Evolutionary conservation across 2,113 vertebrate genomes (phyloP).

Genomic region (Mustela nigripes): DNA sequence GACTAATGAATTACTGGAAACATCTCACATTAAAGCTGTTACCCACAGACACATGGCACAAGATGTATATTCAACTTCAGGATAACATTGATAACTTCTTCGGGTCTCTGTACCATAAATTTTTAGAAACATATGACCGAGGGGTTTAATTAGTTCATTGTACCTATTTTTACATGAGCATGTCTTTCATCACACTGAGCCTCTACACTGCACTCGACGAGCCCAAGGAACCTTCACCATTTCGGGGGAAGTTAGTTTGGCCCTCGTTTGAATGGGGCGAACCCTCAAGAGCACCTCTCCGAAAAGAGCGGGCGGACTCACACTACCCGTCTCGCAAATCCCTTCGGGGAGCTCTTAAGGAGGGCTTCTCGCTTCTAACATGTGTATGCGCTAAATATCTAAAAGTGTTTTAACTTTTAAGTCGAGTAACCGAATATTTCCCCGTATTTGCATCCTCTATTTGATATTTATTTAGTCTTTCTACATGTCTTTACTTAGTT

Average conservation of each 20-base stretch:
- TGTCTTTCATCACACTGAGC: constrained; percentile 86
- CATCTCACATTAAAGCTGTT: constrained; percentile 65
- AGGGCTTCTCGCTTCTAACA: not conserved
- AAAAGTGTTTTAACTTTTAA: constrained; percentile 78
- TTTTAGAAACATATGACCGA: constrained; percentile 85
- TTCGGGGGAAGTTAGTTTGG: constrained; percentile 81
- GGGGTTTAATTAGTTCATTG: constrained; percentile 86
- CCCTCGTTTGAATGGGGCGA: constrained; percentile 70
- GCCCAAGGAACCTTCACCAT: constrained; percentile 83
- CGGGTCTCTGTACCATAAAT: constrained; percentile 56
- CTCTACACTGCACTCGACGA: constrained; percentile 82
- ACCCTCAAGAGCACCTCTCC: constrained; percentile 82
- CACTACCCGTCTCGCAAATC: constrained; percentile 62
- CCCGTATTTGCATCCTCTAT: constrained; percentile 66
- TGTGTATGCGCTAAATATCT: constrained; percentile 59
- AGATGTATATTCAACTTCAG: constrained; percentile 78
- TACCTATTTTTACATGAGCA: constrained; percentile 84
- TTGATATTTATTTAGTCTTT: constrained; percentile 87
- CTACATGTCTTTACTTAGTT: constrained; percentile 87
- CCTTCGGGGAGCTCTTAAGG: constrained; percentile 10
- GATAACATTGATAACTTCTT: constrained; percentile 85
- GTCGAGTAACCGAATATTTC: constrained; percentile 75
- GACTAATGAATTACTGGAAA: constrained; percentile 80
- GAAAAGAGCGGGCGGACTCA: constrained; percentile 80
- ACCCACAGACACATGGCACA: not conserved